Evolutionary conservation across 2,113 vertebrate genomes (phyloP), one percentile per base, ranked within the genome.

Genomic region (Pelobates fuscus): DNA sequence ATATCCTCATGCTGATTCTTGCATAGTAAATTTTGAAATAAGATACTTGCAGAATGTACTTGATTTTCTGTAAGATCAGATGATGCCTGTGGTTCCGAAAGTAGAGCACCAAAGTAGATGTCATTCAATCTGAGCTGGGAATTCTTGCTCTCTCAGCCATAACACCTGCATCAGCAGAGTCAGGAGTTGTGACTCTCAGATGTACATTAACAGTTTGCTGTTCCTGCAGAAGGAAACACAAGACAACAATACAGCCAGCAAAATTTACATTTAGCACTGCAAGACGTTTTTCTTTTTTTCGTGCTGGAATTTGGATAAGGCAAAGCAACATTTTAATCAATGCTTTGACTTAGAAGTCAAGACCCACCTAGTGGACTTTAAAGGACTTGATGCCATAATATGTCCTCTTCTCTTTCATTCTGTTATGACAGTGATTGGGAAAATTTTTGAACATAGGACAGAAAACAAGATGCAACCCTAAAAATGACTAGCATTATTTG

Each of bases 151-250:
- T 76, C 58, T 76, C 54, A 67, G 64, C 64, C 41, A 25, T 76
- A 76, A 68, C 64, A 76, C 73, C 66, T 61, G 73, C 73, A 76
- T 76, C 64, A 67, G 54, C 64, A 68, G 25, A 67, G 27, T 76
- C 54, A 68, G 25, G 46, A 65, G 71, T 74, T 74, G 64, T 68
- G 64, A 49, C 55, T 76, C 64, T 76, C 63, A 59, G 65, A 76
- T 67, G 64, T 57, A 58, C 55, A 61, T 68, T 76, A 49, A 67
- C 44, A 68, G 73, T 59, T 61, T 76, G 55, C 73, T 49, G 30
- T 54, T 61, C 63, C 64, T 32, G 65, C 32, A 67, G 24, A 67
- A 49, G 54, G 26, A 11, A 49, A 63, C 8, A 63, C 5, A 27
- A 63, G 21, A 32, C 60, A 37, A 49, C 15, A 49, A 49, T 15